phyloP scores from a whole-genome alignment of 2,888 invertebrate genomes.

The Mesochorus sp. region DNA sequence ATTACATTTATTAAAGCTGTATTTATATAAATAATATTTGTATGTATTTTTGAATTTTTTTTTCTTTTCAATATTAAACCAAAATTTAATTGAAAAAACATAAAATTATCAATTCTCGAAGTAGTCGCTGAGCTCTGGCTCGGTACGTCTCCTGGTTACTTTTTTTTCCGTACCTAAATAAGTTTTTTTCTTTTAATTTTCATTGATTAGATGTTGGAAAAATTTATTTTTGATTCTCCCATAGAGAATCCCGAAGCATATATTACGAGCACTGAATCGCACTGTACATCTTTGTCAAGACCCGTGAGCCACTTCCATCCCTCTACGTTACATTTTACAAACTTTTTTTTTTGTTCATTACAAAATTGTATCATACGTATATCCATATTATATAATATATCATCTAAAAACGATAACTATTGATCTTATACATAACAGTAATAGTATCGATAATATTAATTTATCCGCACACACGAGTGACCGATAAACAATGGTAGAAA shows the following conservation, averaged over 20 bases:
- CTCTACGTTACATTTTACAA: slow-evolving; percentile 63
- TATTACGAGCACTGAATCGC: too few species aligned
- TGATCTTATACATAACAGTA: slow-evolving; percentile 43
- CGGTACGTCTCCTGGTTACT: too few species aligned
- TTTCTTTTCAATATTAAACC: too few species aligned
- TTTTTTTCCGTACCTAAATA: too few species aligned
- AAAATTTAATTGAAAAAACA: too few species aligned
- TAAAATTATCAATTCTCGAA: too few species aligned
- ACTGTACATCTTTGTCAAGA: slow-evolving; percentile 27
- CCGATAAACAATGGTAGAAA: slow-evolving; percentile 20
- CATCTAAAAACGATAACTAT: slow-evolving; percentile 61
- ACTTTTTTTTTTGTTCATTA: slow-evolving; percentile 68
- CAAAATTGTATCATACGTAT: slow-evolving; percentile 64
- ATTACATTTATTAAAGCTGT: not conserved
- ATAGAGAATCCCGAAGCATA: too few species aligned
- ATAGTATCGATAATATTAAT: slow-evolving; percentile 43
- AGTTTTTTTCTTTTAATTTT: too few species aligned
- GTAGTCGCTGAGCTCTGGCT: too few species aligned
- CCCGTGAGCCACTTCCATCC: slow-evolving; percentile 44
- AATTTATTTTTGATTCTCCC: too few species aligned
- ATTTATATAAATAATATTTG: too few species aligned
- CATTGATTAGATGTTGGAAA: not conserved
- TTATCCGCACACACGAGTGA: slow-evolving; percentile 56
- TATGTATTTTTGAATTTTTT: slow-evolving; percentile 30
- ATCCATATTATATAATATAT: slow-evolving; percentile 41